Evolutionary conservation across 2,113 vertebrate genomes (phyloP), one percentile per base, ranked within the genome.

Genomic region (Pedionomus torquatus): DNA sequence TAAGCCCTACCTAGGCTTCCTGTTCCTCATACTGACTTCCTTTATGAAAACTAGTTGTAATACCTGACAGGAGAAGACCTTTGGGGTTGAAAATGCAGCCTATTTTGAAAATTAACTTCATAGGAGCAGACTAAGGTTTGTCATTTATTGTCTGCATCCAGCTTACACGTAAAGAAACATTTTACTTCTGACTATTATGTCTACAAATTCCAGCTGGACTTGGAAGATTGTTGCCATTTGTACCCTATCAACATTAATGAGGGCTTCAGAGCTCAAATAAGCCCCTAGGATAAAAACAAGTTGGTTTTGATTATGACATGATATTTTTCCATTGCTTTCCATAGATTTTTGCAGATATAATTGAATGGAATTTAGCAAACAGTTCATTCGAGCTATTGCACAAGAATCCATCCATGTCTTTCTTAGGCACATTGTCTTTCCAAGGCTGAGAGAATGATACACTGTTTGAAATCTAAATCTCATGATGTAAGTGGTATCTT

Each of bases 1-100:
- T 96, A 96, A 96, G 64, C 37, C 70, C 21, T 79, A n/a, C 61
- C 70, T 94, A 91, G 83, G 43, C 19, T 95, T 97, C 93, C 84
- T 95, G 84, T 74, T 90, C 78, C 23, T 91, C 46, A 87, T 1
- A 17, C 20, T 31, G 41, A 39, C 49, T 92, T 78, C 37, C 71
- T 94, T 88, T 77, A 48, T 90, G 71, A 94, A 93, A 94, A 77
- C 15, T 51, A 43, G 9, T 65, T 66, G 9, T 10, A 71, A 58
- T 63, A 55, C 9, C 10, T 30, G 20, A 82, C 28, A 23, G 16
- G 23, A 89, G 21, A 79, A 82, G 70, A 48, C 11, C 17, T 76
- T 77, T 52, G 46, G 41, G 17, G 15, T 6, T 90, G 26, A 95
- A 87, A 78, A 70, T 39, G 54, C 1, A 11, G 4, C 3, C 1